A percentile compares a stretch with the other conserved stretches of the same genome.
These are phyloP conservation scores for Epiblema foenella DNA, from an alignment of 2,888 invertebrate species.

Conservation along the genomic window DNA sequence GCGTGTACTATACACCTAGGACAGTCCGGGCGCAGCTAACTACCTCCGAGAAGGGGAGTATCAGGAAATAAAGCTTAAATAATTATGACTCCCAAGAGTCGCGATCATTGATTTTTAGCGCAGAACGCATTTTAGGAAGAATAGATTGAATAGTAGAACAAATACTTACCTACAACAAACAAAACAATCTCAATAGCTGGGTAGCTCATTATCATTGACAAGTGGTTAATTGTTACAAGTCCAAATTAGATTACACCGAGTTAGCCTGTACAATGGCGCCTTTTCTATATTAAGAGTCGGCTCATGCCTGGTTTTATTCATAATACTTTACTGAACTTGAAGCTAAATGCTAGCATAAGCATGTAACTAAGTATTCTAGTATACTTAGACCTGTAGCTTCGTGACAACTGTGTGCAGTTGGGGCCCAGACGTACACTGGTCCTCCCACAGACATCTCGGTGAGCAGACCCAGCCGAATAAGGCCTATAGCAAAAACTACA, in stretches of 20 bases:
- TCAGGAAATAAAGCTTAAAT: no score
- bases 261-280: neutral
- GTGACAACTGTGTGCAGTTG: neutral
- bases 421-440: neutral
- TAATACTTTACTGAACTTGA: neutral
- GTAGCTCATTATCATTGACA: slow-evolving; percentile 1
- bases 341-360: neutral
- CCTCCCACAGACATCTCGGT: neutral
- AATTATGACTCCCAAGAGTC: no score
- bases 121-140: no score
- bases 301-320: neutral
- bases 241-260: slow-evolving; percentile 6
- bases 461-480: neutral
- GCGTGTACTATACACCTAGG: no score
- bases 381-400: neutral
- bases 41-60: no score
- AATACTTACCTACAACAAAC: neutral
- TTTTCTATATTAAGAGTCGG: slow-evolving; percentile 8
- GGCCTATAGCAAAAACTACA: neutral
- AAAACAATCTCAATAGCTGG: neutral
- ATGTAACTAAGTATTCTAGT: neutral
- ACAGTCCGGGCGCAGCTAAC: no score
- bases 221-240: slow-evolving; percentile 12
- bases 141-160: neutral
- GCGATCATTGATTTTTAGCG: no score